Conservation (phyloP, 1,140 invertebrate species). For the Zaprionus capensis region DNA sequence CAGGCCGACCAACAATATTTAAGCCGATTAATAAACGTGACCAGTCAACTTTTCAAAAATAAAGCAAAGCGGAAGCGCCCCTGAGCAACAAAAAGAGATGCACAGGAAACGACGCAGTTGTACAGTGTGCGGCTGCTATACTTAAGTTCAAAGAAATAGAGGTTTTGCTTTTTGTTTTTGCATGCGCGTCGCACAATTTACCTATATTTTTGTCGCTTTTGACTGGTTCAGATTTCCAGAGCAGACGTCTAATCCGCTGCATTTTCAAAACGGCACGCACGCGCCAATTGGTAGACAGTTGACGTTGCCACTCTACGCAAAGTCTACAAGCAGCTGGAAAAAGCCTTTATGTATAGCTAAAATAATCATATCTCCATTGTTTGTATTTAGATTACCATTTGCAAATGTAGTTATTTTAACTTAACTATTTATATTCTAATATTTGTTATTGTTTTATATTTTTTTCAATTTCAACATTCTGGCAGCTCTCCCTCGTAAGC, state of each 20-base stretch:
- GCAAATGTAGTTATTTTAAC: neutral
- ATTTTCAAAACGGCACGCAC: slow-evolving; percentile 63
- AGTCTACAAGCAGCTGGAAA: neutral
- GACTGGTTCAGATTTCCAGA: slow-evolving; percentile 39
- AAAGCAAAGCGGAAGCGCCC: slow-evolving; percentile 47
- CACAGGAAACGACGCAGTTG: slow-evolving; percentile 45
- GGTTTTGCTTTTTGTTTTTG: slow-evolving; percentile 30
- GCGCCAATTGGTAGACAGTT: slow-evolving; percentile 17
- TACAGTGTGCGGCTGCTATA: slow-evolving; percentile 13
- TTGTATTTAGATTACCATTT: neutral
- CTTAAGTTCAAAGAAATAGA: slow-evolving; percentile 37
- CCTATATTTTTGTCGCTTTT: slow-evolving; percentile 42
- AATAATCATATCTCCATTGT: neutral
- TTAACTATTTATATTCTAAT: neutral
- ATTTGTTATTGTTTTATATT: neutral
- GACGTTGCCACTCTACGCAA: slow-evolving; percentile 31
- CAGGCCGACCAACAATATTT: slow-evolving; percentile 38
- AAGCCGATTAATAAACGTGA: slow-evolving; percentile 79
- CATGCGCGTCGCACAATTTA: slow-evolving; percentile 32
- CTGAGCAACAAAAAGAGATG: slow-evolving; percentile 16
- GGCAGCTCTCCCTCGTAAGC: neutral
- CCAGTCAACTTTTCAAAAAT: slow-evolving; percentile 53
- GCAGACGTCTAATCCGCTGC: slow-evolving; percentile 47
- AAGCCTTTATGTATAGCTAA: neutral
- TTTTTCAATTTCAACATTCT: neutral